Conservation (phyloP, 2,113 vertebrate species). For the Ageneiosus marmoratus region DNA sequence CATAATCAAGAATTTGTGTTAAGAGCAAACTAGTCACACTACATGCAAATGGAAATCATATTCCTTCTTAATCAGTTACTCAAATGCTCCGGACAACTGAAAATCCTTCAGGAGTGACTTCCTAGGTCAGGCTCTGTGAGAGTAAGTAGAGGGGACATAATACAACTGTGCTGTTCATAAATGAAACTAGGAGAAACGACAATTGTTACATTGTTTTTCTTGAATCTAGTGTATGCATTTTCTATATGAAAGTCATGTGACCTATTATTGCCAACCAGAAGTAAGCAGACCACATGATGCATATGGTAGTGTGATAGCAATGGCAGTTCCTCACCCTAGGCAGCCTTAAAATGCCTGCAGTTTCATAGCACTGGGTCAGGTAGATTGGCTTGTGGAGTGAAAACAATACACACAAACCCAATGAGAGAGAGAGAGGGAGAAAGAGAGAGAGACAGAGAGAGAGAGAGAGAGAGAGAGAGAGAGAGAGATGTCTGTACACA, state of each 20-base stretch:
- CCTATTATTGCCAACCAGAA: neutral
- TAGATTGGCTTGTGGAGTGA: slow-evolving; percentile 3
- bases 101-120: neutral
- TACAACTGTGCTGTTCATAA: neutral
- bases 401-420: slow-evolving; percentile 3
- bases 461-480: neutral
- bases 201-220: neutral
- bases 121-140: neutral
- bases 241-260: slow-evolving; percentile 9
- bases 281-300: slow-evolving; percentile 16
- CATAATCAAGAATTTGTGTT: neutral
- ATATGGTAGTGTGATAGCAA: slow-evolving; percentile 5
- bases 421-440: neutral
- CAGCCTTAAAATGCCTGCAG: neutral
- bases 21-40: neutral
- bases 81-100: neutral
- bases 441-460: neutral
- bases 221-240: neutral
- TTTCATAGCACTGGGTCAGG: slow-evolving; percentile 19
- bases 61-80: slow-evolving; percentile 8
- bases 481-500: neutral
- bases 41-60: neutral
- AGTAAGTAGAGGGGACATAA: neutral
- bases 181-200: neutral
- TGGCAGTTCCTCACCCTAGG: slow-evolving; percentile 10